A percentile compares a stretch with the other conserved stretches of the same genome.
Evolutionary conservation across 2,888 invertebrate species (phyloP).

Genomic region (Trissolcus japonicus): DNA sequence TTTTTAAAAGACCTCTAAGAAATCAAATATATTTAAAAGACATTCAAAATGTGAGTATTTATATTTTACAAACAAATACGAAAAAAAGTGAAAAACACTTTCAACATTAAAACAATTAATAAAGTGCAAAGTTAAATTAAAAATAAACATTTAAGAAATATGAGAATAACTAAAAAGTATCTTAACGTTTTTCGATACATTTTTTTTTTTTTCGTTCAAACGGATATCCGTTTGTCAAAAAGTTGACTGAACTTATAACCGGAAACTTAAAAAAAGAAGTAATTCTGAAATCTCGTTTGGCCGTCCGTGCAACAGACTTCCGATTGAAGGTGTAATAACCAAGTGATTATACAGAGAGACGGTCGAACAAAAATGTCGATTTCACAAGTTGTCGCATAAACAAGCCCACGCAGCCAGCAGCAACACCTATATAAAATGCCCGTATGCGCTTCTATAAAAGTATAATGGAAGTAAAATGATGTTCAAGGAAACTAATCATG

Average conservation of each 20-base stretch:
- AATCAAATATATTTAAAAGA: background rate
- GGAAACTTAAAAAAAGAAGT: background rate
- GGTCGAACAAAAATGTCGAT: constrained; percentile 9
- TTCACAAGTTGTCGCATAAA: constrained; percentile 12
- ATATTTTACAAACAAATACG: background rate
- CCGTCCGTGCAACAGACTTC: constrained; percentile 16
- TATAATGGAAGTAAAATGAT: constrained; percentile 34
- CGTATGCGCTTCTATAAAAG: constrained; percentile 17
- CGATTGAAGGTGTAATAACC: constrained; percentile 16
- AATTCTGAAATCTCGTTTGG: constrained; percentile 17
- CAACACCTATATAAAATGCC: constrained; percentile 12
- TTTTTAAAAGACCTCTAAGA: background rate
- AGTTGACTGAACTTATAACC: constrained; percentile 21
- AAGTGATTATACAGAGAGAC: constrained; percentile 8
- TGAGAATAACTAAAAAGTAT: no score
- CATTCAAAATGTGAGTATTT: background rate
- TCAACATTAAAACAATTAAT: background rate
- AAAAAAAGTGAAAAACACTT: background rate
- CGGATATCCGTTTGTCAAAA: constrained; percentile 39
- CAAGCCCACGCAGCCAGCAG: constrained; percentile 9
- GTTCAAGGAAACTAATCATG: constrained; percentile 50
- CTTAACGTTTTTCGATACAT: no score
- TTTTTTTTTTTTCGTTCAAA: constrained; percentile 13
- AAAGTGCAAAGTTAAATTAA: no score
- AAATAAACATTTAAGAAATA: no score